Base-by-base conservation (phyloP, 2,888 invertebrate genomes). In the Leptopilina syphax region DNA sequence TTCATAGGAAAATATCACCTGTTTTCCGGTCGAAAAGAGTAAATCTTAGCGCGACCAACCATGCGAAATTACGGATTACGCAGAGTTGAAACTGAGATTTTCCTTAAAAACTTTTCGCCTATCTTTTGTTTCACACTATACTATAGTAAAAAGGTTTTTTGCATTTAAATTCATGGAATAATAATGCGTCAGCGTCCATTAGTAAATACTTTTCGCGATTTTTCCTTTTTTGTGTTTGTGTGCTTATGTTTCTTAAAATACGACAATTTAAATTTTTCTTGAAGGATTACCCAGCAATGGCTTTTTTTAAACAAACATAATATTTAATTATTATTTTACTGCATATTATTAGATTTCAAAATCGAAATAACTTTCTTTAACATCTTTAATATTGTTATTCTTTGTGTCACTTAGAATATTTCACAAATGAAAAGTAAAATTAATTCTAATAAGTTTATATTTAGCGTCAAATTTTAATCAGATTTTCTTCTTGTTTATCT, bases 161-260 rank as follows among this genome's bases (percentile, higher is more conserved):
- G 83, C 88, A 89, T 90, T 91, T 87, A 91, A 91, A 91, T 91
- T 90, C 91, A 91, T 90, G 91, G 90, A 91, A 90, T 90, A 91
- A 91, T 90, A 87, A 87, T 87, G 85, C 83, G 82, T 78, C 34
- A 78, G 68, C 83, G 84, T 84, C 87, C 87, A 86, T 87, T 88
- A 87, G 86, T 84, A 87, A 87, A 86, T 88, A 87, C 85, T 82
- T 81, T 76, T 80, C 76, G 65, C 66, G 79, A 77, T 77, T 54
- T 79, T 79, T 68, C 27, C 76, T 34, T 34, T 34, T 34, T 34
- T 34, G 18, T 18, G 18, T 34, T 3, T 34, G 34, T 1, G 27
- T 47, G 18, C 79, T 24, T 65, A 78, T 44, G 80, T 80, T 66
- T 79, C 70, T 68, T 34, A 9, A 50, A 27, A 9, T 34, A 27